Evolutionary conservation across 2,113 vertebrate genomes (phyloP), one percentile per base, ranked within the genome.

Genomic region (Carassius carassius): DNA sequence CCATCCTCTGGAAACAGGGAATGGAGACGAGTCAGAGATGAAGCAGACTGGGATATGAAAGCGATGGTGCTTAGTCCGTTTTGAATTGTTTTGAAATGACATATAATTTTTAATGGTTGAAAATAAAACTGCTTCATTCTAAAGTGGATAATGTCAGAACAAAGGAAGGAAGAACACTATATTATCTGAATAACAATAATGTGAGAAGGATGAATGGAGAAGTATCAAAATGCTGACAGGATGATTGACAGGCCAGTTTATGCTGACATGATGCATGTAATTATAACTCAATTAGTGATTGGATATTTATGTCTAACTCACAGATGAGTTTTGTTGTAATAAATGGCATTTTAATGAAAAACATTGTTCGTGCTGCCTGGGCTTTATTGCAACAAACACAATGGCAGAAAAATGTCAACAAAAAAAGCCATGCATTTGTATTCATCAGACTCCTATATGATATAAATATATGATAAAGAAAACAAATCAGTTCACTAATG

Each of bases 401-500:
- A 51, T 54, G 44, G 47, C 10, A 14, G 25, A 32, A 76, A 76
- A 54, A 76, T 32, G 74, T 76, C 47, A 54, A 76, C 73, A 16
- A 4, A 74, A n/a, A 47, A 44, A 35, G 65, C 29, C 29, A 19
- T 6, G 11, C 21, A 72, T 23, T 76, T 54, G 74, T 4, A 16
- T 16, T 76, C 0, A 11, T 76, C 47, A 32, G 14, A 29, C 25
- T 4, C 25, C 51, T 54, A 44, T 10, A 44, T 9, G 17, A 41
- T 19, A 41, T 41, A 10, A 76, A 54, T 54, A 32, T 2, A 54
- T 10, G 69, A 41, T 37, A 41, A 72, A 72, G 12, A 72, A 25
- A n/a, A 54, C 49, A 54, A 54, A 54, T 54, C 74, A 25, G 11
- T 76, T 54, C 23, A 10, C 47, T 76, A 76, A 76, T 76, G 74